Base-by-base conservation (phyloP, 2,888 invertebrate species). In the Eupithecia tripunctaria region DNA sequence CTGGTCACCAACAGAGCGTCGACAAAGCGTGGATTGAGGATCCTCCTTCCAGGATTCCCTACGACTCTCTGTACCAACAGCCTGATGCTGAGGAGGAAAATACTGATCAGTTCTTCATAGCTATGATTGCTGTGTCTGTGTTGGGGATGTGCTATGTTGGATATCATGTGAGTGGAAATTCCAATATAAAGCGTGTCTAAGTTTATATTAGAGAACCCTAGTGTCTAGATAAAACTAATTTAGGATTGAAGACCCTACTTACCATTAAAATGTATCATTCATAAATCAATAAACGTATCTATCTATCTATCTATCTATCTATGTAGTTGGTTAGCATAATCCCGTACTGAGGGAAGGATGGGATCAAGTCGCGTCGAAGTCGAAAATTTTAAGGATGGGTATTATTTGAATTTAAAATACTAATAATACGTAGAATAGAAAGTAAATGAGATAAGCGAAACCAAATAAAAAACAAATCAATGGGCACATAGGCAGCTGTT, bases 11-110 rank as follows among this genome's bases (percentile, higher is more conserved):
- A 84, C 84, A 97, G 97, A 97, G 96, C 72, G 96, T 96, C 10
- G 97, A 97, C 80, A 96, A 96, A 82, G 96, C 96, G 0, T 98
- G 98, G 98, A 97, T 97, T 4, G 97, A 97, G 88, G 97, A 98
- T 84, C 97, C 97, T 2, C 98, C 98, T 0, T 96, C 96, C 51
- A 95, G 97, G 68, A 95, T 96, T 15, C 95, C 96, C 0, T 98
- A 97, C 87, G 96, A 96, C 81, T 97, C 97, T 1, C 93, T 96
- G 47, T 96, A 97, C 86, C 96, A 96, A 47, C 96, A 96, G 79
- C 96, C 96, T 18, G 96, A 97, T 21, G 95, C 96, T 51, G 96
- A 97, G 86, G 97, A 98, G 88, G 97, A 97, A 83, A 96, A 96
- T 72, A 96, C 97, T 1, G 96, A 97, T 92, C 96, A 97, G 80